A percentile compares a stretch with the other conserved stretches of the same genome.
Evolutionary conservation across 2,888 invertebrate species (phyloP).

Genomic region (Aporophyla nigra): DNA sequence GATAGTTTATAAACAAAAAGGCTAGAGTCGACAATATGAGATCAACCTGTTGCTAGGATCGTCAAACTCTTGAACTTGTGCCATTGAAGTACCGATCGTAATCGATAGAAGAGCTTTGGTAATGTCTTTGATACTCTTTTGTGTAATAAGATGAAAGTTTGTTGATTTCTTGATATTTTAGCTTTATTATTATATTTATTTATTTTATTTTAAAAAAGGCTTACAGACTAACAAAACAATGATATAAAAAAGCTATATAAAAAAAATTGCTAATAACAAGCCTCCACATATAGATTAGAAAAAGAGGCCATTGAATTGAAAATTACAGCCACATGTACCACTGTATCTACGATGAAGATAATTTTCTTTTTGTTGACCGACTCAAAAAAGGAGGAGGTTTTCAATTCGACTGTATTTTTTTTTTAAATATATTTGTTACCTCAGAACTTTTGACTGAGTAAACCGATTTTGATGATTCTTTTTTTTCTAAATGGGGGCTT

Average conservation of each 20-base stretch:
- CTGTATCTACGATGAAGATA: not conserved
- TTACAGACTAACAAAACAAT: no score
- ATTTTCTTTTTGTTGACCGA: not conserved
- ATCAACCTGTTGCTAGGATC: conserved; percentile 36
- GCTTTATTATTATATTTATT: no score
- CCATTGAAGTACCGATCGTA: conserved; percentile 28
- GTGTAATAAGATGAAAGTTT: conserved; percentile 1
- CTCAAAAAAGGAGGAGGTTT: no score
- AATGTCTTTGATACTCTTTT: conserved; percentile 11
- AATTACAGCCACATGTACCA: not conserved
- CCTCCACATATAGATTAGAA: no score
- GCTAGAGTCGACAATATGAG: not conserved
- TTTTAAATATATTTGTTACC: no score
- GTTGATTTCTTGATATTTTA: not conserved
- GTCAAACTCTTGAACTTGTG: conserved; percentile 21
- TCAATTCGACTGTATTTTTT: no score
- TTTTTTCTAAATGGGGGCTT: no score
- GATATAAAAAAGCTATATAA: no score
- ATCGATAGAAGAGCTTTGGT: conserved; percentile 5
- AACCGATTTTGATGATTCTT: no score
- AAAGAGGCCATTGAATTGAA: not conserved
- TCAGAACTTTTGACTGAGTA: no score
- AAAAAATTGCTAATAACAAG: no score
- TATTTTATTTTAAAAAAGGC: no score
- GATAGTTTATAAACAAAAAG: not conserved